These are phyloP conservation scores for Lydus trimaculatus DNA, from an alignment of 2,888 invertebrate genomes.

Conservation along the genomic window DNA sequence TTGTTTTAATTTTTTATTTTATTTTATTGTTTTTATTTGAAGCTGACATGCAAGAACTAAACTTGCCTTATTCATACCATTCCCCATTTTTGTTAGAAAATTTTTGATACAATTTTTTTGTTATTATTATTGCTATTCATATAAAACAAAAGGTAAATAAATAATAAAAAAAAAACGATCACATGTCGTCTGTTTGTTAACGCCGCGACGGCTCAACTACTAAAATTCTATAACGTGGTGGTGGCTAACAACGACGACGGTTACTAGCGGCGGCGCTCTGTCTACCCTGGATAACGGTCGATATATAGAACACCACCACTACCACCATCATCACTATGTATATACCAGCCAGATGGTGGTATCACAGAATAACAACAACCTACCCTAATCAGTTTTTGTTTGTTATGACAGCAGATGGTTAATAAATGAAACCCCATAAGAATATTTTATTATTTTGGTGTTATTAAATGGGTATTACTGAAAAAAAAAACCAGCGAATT, in stretches of 20 bases:
- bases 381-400: constrained; percentile 18
- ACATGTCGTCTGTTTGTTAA: constrained; percentile 50
- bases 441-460: neutral
- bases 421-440: neutral
- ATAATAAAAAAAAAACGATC: constrained; percentile 34
- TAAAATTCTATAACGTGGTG: neutral
- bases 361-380: constrained; percentile 19
- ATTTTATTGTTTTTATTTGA: neutral
- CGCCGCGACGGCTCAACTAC: constrained; percentile 37
- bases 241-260: neutral
- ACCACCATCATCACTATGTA: constrained; percentile 41
- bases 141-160: constrained; percentile 6
- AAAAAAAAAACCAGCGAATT: too few species aligned
- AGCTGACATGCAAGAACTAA: neutral
- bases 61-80: constrained; percentile 90
- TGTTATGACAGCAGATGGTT: neutral
- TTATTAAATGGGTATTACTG: neutral
- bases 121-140: too few species aligned
- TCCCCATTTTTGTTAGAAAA: constrained; percentile 68
- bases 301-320: constrained; percentile 44
- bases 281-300: constrained; percentile 50
- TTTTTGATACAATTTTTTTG: neutral
- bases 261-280: constrained; percentile 52
- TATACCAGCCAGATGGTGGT: constrained; percentile 40
- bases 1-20: neutral